A percentile compares a stretch with the other conserved stretches of the same genome.
phyloP scores from a whole-genome alignment of 2,113 vertebrate species.

The Esox niger region DNA sequence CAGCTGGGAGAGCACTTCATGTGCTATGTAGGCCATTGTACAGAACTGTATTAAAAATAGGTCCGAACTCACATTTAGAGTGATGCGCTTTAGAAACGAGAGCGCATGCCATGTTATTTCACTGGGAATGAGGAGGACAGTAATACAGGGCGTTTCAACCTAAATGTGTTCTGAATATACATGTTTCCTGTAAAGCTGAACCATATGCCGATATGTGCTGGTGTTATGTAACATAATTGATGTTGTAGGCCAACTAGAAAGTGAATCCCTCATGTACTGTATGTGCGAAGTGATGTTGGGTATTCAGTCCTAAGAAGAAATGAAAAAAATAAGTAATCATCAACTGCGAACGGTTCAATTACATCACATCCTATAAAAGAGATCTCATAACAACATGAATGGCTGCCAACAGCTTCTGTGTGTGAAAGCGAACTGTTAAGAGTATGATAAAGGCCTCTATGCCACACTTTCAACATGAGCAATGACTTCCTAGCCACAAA shows the following conservation, averaged over 20 bases:
- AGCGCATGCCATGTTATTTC: too few species aligned
- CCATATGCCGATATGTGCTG: background rate
- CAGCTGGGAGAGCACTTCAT: background rate
- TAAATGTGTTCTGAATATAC: background rate
- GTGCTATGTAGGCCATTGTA: too few species aligned
- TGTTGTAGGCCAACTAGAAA: too few species aligned
- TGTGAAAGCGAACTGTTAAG: too few species aligned
- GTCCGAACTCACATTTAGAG: too few species aligned
- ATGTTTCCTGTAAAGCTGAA: background rate
- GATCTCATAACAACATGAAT: background rate
- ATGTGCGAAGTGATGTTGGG: conserved; percentile 42
- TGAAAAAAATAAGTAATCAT: conserved; percentile 31
- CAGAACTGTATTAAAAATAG: too few species aligned
- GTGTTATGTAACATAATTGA: too few species aligned
- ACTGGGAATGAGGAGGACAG: too few species aligned
- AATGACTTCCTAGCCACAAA: background rate
- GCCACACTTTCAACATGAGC: conserved; percentile 30
- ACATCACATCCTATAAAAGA: conserved; percentile 6
- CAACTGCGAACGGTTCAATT: background rate
- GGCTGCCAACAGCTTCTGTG: too few species aligned
- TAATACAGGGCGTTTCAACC: background rate
- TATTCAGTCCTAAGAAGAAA: conserved; percentile 37
- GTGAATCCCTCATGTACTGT: too few species aligned
- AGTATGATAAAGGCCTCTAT: conserved; percentile 21
- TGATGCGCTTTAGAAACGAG: too few species aligned